Conservation (phyloP, 2,888 invertebrate genomes). For the Phyto melanocephala region DNA sequence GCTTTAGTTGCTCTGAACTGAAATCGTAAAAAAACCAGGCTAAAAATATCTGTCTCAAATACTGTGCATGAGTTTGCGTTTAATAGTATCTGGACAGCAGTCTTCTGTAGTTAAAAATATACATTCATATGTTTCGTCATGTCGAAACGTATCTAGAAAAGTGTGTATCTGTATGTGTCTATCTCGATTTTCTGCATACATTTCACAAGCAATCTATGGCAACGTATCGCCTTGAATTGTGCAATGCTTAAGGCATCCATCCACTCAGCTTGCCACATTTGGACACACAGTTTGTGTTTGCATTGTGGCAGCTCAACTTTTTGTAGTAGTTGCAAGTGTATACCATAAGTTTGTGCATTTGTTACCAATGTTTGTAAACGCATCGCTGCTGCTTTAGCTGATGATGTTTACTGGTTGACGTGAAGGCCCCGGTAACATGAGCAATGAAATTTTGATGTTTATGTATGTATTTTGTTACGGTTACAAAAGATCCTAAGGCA, state of each 20-base stretch:
- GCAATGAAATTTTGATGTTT: slow-evolving; percentile 43
- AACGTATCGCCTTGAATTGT: slow-evolving; percentile 50
- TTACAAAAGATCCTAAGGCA: slow-evolving; percentile 33
- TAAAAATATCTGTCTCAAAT: slow-evolving; percentile 47
- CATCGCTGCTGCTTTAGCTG: slow-evolving; percentile 54
- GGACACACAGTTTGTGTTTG: slow-evolving; percentile 3
- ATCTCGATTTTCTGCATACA: slow-evolving; percentile 29
- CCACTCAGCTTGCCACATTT: slow-evolving; percentile 39
- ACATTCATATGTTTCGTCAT: neutral
- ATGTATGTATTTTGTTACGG: slow-evolving; percentile 50
- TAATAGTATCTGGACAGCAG: slow-evolving; percentile 25
- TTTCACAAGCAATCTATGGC: slow-evolving; percentile 58
- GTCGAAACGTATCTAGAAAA: slow-evolving; percentile 10
- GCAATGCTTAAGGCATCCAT: slow-evolving; percentile 39
- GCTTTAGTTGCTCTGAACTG: slow-evolving; percentile 37
- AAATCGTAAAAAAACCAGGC: neutral
- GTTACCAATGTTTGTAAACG: slow-evolving; percentile 58
- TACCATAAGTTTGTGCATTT: neutral
- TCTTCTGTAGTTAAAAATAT: neutral
- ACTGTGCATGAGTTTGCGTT: neutral
- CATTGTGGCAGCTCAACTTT: slow-evolving; percentile 20
- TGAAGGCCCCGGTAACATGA: slow-evolving; percentile 41
- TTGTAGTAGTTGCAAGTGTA: slow-evolving; percentile 1
- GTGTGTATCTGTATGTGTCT: neutral
- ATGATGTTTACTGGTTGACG: slow-evolving; percentile 60